phyloP scores from a whole-genome alignment of 2,113 vertebrate genomes.

The Stegostoma tigrinum region DNA sequence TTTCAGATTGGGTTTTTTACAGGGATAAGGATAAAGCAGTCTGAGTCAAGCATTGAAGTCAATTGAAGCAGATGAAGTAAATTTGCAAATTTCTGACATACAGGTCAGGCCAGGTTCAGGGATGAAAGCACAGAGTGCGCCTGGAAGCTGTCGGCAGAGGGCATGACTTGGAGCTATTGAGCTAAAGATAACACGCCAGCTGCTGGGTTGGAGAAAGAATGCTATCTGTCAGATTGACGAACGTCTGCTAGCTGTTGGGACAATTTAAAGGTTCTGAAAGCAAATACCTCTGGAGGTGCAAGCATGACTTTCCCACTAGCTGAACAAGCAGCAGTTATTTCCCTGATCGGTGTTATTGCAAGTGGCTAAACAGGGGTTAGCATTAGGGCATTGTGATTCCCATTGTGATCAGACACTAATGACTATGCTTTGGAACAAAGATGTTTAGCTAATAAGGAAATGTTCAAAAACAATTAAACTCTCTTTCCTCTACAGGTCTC shows the following conservation, averaged over 20 bases:
- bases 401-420: background rate
- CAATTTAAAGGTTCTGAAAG: background rate
- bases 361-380: background rate
- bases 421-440: background rate
- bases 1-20: background rate
- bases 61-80: background rate
- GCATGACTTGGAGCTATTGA: background rate
- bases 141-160: conserved; percentile 27
- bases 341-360: background rate
- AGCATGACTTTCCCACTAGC: background rate
- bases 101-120: conserved; percentile 1
- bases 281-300: background rate
- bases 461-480: background rate
- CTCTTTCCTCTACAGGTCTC: background rate
- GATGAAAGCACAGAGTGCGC: background rate
- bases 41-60: background rate
- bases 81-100: conserved; percentile 14
- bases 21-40: background rate
- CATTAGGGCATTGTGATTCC: background rate
- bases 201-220: conserved; percentile 19
- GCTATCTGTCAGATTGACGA: conserved; percentile 3
- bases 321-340: background rate
- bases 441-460: background rate
- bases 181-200: conserved; percentile 11
- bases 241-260: background rate